Base-by-base conservation (phyloP, 1,140 invertebrate genomes). In the Microplitis demolitor region DNA sequence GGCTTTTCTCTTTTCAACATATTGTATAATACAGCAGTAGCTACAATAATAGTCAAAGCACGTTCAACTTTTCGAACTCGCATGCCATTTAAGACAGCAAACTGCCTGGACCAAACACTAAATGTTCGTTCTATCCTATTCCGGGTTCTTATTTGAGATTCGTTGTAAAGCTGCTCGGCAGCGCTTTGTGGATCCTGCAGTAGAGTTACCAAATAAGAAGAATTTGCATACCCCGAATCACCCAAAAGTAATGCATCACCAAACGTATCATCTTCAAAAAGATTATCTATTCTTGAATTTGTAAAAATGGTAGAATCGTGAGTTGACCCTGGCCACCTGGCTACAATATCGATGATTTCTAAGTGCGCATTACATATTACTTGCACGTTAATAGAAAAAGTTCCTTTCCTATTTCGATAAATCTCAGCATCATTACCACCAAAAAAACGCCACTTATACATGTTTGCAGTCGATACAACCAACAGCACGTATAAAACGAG, bases 381-480 rank as follows among this genome's bases (percentile, higher is more conserved):
- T 75, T 85, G 84, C 3, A 86, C 81, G 66, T 86, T 86, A 13
- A 86, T 75, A 9, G 85, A 85, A 76, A 86, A 86, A 76, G 78
- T 87, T 24, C 77, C 78, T 73, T 88, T 87, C 68, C 85, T 76
- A 72, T 87, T 87, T 45, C 86, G 58, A 69, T 81, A 88, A 31
- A 76, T 60, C 80, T 88, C 86, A 33, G 80, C 80, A 76, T 83
- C 69, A 31, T 84, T 75, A 35, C 80, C 83, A 72, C 37, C 73
- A 67, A 69, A 69, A 60, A 33, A 72, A n/a, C 56, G 5, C 73
- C 62, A 79, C 79, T 76, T 71, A 78, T 51, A 87, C 78, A 61
- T 85, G 83, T 35, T 82, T 86, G 24, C 87, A 80, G 76, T 87
- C 86, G 33, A 88, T 78, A 34, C 78, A 80, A 61, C 85, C 87